phyloP scores from a whole-genome alignment of 2,888 invertebrate species.

The Agriopis marginaria region DNA sequence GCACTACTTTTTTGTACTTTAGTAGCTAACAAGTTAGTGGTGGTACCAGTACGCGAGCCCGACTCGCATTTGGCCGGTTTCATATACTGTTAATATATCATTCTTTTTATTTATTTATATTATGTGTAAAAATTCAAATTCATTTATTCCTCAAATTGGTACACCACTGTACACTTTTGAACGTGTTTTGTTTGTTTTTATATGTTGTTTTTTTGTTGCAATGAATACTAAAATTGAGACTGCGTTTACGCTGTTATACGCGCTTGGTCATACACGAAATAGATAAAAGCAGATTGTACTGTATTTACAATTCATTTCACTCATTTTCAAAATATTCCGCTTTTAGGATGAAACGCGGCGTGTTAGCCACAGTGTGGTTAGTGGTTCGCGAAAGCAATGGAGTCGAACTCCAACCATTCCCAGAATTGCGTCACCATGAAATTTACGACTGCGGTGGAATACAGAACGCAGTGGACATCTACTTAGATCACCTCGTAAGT shows the following conservation, averaged over 20 bases:
- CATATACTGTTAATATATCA: no score
- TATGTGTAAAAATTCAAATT: no score
- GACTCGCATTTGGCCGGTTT: no score
- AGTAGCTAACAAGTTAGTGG: no score
- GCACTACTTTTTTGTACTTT: no score
- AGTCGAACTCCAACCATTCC: constrained; percentile 85
- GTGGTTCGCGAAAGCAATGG: constrained; percentile 57
- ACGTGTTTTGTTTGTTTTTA: no score
- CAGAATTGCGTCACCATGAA: constrained; percentile 88
- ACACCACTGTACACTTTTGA: no score
- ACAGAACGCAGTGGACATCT: constrained; percentile 90
- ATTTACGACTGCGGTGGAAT: constrained; percentile 88
- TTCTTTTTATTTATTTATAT: no score
- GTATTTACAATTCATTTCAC: neutral
- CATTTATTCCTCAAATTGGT: no score
- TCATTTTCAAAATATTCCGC: neutral
- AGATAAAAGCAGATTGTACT: neutral
- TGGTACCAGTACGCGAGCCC: no score
- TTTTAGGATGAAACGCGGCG: constrained; percentile 86
- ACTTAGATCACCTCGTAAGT: constrained; percentile 74
- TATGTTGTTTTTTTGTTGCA: neutral
- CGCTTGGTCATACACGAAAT: no score
- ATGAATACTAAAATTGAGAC: neutral
- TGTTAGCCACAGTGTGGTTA: constrained; percentile 88
- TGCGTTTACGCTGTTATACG: neutral